A percentile compares a stretch with the other conserved stretches of the same genome.
Evolutionary conservation across 2,888 invertebrate species (phyloP).

Genomic region (Cosmia trapezina): DNA sequence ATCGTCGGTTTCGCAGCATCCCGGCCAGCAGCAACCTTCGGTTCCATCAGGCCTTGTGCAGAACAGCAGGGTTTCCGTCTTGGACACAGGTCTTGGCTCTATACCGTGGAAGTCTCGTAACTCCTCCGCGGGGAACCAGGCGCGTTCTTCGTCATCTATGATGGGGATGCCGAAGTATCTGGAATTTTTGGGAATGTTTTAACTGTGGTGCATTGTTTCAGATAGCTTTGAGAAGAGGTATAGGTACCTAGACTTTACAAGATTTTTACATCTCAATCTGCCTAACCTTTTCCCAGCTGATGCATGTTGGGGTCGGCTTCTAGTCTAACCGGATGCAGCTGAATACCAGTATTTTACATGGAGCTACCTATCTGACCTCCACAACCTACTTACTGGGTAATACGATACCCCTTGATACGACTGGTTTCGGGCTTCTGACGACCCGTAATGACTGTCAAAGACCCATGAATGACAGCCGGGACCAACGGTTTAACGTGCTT

Average conservation of each 20-base stretch:
- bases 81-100: conserved; percentile 93
- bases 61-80: conserved; percentile 94
- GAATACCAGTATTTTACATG: too few species aligned
- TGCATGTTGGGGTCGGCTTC: too few species aligned
- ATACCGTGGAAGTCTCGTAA: conserved; percentile 97
- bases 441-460: too few species aligned
- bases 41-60: conserved; percentile 96
- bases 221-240: not conserved
- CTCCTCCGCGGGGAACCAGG: conserved; percentile 97
- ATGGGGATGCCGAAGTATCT: conserved; percentile 95
- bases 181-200: conserved; percentile 40
- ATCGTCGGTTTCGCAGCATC: conserved; percentile 88
- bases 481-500: too few species aligned
- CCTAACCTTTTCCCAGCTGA: too few species aligned
- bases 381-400: too few species aligned
- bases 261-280: too few species aligned
- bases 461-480: too few species aligned
- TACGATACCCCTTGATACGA: too few species aligned
- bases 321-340: too few species aligned
- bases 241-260: not conserved
- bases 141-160: conserved; percentile 96
- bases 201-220: not conserved
- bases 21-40: conserved; percentile 95
- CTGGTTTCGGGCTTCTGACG: too few species aligned
- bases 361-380: too few species aligned